phyloP scores from a whole-genome alignment of 2,888 invertebrate species.

The Monoplex corrugatus region DNA sequence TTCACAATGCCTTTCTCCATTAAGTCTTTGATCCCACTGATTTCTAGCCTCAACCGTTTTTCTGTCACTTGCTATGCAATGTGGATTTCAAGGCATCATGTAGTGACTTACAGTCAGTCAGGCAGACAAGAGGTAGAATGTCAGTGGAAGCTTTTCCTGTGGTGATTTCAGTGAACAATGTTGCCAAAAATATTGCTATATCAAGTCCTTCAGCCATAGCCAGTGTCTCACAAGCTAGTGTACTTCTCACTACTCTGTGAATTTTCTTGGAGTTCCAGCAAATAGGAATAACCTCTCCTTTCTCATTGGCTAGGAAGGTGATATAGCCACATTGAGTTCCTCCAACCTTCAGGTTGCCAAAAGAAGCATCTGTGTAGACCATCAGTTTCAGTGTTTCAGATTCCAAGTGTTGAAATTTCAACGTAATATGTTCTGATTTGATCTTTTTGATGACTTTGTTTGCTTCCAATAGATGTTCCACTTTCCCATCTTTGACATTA shows the following conservation, averaged over 20 bases:
- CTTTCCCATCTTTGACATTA: constrained; percentile 33
- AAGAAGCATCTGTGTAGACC: background rate
- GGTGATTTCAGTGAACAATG: too few species aligned
- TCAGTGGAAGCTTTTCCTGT: background rate
- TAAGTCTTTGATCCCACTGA: constrained; percentile 8
- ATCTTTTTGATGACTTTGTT: constrained; percentile 44
- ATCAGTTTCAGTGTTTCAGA: background rate
- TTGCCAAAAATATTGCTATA: background rate
- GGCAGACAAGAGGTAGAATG: background rate
- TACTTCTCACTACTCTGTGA: background rate
- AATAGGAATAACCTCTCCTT: background rate
- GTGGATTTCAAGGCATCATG: background rate
- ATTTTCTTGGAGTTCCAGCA: background rate
- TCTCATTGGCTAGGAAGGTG: background rate
- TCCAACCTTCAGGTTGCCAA: background rate
- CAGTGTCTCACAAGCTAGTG: background rate
- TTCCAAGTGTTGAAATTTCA: background rate
- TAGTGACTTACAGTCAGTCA: background rate
- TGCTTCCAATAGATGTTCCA: constrained; percentile 14
- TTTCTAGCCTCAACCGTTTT: background rate
- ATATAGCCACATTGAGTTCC: background rate
- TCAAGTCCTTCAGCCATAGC: constrained; percentile 39
- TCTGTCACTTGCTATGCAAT: background rate
- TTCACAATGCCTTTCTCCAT: background rate
- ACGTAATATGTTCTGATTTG: background rate